Evolutionary conservation across 1,140 invertebrate species (phyloP), one percentile per base, ranked within the genome.

Genomic region (Zaprionus davidi): DNA sequence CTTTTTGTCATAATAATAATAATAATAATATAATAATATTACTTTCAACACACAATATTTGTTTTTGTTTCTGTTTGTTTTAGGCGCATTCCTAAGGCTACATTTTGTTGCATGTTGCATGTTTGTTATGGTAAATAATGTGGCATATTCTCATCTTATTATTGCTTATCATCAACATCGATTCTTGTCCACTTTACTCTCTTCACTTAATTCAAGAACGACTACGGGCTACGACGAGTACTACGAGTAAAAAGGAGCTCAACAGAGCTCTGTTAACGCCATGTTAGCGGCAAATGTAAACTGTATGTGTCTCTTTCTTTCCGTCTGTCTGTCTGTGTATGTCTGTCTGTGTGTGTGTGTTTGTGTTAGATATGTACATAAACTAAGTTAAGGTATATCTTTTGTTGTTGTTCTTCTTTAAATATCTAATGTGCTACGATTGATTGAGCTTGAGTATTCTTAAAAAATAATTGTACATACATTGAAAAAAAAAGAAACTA

Each of bases 371-470:
- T 67, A 68, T 74, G 53, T 65, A 76, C 68, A 76, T 59, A 65
- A 69, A 56, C 36, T 28, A 56, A 56, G 55, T 57, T 66, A 56
- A 66, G 53, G 53, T 66, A 20, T 31, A 31, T 13, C 38, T 66
- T 62, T 66, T 66, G 15, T 34, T 24, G 17, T 46, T 46, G 24
- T 60, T 60, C 13, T 20, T 17, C 20, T 63, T 64, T 63, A 71
- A 66, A 60, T 55, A 53, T 59, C 17, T 46, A 67, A 67, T 46
- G 17, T 49, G 38, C 24, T 65, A 65, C 22, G 63, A 31, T 67
- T 44, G 17, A 38, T 67, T 67, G 65, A 66, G 62, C 71, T 51
- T 75, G 72, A 75, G 72, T 75, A 70, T 70, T 62, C 67, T 75
- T 71, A 75, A 11, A 64, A 75, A 28, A 22, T 64, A 71, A 41